Base-by-base conservation (phyloP, 2,888 invertebrate genomes). In the Tolmerus cingulatus region DNA sequence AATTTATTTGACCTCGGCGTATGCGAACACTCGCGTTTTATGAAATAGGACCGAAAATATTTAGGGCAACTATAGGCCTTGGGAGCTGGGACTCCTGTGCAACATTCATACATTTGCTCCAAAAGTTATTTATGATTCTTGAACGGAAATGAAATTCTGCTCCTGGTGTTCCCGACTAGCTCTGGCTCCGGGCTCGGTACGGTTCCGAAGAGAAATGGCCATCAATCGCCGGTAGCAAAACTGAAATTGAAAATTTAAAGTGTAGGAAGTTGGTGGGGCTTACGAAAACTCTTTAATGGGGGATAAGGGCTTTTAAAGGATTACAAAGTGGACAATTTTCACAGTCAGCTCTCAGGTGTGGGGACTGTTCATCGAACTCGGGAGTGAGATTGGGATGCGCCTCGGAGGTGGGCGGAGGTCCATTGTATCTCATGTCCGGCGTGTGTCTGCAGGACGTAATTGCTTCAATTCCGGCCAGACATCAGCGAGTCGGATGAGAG, bases 141-240 rank as follows among this genome's bases (percentile, higher is more conserved):
- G 34, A 37, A 55, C 81, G 81, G 81, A 81, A 81, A 81, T 81
- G 81, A 55, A 81, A 81, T 81, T 43, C 78, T 76, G 76, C 19
- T 43, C 19, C 78, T 81, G 30, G 16, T 55, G 81, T 55, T 46
- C 46, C 78, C 27, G 76, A 16, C 16, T 30, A 16, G 16, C 74
- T 74, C 23, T 74, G 9, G 16, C 76, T 76, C 5, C 55, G 66
- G 9, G 23, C 37, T n/a, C 5, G 14, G 27, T n/a, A 30, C 40
- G 19, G 27, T 76, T 14, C n/a, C 34, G 40, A 76, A 34, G 40
- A 76, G 76, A n/a, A 76, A 37, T 37, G 27, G 27, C 34, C 76
- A 76, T 76, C 76, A 76, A 76, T 76, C 74, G 34, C 76, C 34
- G 40, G 37, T 8, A 19, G 40, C n/a, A 76, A 76, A 76, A 76